Conservation (phyloP, 2,888 invertebrate genomes). For the Apantesis nais region DNA sequence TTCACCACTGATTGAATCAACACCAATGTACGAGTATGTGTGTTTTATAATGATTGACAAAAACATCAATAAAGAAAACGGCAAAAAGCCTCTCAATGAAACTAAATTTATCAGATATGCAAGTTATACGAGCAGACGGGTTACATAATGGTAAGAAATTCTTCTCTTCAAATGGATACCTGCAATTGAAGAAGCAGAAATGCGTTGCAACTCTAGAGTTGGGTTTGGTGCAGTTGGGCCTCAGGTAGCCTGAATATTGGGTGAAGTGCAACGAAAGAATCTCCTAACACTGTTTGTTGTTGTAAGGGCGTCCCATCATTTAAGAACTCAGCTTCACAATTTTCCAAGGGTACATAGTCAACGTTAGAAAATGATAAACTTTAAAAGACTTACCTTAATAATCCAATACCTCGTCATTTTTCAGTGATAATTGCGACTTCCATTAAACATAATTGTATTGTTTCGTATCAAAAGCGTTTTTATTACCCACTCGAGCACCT, state of each 20-base stretch:
- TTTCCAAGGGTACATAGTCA: neutral
- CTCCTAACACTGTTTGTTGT: no score
- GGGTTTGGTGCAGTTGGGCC: no score
- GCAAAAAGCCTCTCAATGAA: neutral
- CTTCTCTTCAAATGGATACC: neutral
- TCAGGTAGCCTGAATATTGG: no score
- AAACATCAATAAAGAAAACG: neutral
- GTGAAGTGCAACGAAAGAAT: no score
- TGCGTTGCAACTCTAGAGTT: no score
- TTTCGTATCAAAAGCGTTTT: conserved; percentile 1
- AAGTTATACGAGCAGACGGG: neutral
- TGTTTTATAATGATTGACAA: neutral
- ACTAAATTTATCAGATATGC: neutral
- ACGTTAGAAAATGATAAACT: neutral
- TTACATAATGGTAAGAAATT: neutral
- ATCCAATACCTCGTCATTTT: conserved; percentile 3
- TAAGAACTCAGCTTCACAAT: neutral
- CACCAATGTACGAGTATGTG: neutral
- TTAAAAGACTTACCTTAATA: neutral
- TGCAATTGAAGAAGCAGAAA: no score
- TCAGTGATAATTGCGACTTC: conserved; percentile 2
- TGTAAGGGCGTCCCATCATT: no score
- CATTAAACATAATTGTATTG: conserved; percentile 5
- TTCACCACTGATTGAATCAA: neutral
- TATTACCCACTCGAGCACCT: neutral